Base-by-base conservation (phyloP, 2,113 vertebrate genomes). In the Halcyon malimbica region DNA sequence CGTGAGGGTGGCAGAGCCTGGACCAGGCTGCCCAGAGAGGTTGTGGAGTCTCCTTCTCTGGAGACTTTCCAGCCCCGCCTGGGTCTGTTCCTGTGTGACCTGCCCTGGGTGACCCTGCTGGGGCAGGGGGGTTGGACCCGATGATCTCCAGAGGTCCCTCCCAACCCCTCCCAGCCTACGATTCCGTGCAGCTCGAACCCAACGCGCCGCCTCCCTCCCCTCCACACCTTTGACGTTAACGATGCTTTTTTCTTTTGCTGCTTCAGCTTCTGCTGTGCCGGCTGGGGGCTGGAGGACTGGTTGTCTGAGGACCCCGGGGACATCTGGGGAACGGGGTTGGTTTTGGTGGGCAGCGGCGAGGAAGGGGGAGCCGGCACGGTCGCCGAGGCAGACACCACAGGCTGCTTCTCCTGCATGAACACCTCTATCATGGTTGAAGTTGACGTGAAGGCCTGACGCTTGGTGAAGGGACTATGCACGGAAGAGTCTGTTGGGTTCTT, bases 171-270 rank as follows among this genome's bases (percentile, higher is more conserved):
- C n/a, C 21, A 25, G 26, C 10, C 46, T 46, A 9, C 3, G 46
- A 20, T 10, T 46, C 46, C 46, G 10, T 9, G 18, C 21, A 46
- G 60, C 63, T 76, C 50, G 42, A 68, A 37, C 29, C 29, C 37
- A 57, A 24, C 2, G 4, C 2, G 3, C 11, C 82, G 44, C 50
- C 78, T 16, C 79, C 50, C 75, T 12, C 0, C 7, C 2, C 1
- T 20, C 46, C 16, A 1, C 95, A 99, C 99, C 99, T 99, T 99
- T 41, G 99, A 99, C 86, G 98, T 98, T 84, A 99, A 98, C 1
- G 99, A 99, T 4, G 99, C 97, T 94, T 99, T 99, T 92, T 99
- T 99, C 98, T 99, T 99, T 71, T 99, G 99, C 91, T 99, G 99
- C 95, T 99, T 99, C 67, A 99, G 98, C 96, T 99, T 99, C 95